Evolutionary conservation across 2,888 invertebrate genomes (phyloP).

Genomic region (Agrypnus murinus): DNA sequence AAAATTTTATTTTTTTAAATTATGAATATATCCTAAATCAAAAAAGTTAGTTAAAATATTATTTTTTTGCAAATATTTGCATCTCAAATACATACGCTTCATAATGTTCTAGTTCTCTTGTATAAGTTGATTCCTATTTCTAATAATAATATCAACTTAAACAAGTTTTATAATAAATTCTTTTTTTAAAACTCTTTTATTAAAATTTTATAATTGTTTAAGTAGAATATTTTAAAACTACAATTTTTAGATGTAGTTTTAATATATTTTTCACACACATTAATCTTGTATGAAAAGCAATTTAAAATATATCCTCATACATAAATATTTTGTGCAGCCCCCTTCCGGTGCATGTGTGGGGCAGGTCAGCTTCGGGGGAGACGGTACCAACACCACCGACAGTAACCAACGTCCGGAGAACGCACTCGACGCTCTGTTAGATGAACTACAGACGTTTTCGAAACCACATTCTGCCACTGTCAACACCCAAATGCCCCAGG

Average conservation of each 20-base stretch:
- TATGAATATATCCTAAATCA: no score
- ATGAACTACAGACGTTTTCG: conserved; percentile 92
- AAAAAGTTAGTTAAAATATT: no score
- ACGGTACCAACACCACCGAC: conserved; percentile 75
- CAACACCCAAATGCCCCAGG: conserved; percentile 63
- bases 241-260: conserved; percentile 11
- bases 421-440: conserved; percentile 98
- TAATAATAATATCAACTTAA: no score
- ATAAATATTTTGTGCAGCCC: conserved; percentile 69
- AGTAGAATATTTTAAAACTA: background rate
- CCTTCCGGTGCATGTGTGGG: conserved; percentile 77
- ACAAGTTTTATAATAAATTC: no score
- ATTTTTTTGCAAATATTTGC: no score
- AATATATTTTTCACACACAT: background rate
- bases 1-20: no score
- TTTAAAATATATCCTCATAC: background rate
- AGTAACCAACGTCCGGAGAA: conserved; percentile 87
- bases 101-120: background rate
- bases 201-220: no score
- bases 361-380: conserved; percentile 77
- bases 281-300: background rate
- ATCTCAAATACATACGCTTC: background rate
- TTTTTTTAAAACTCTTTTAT: no score
- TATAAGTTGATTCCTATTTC: no score
- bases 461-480: conserved; percentile 74